These are phyloP conservation scores for Dryocosmus kuriphilus DNA, from an alignment of 2,888 invertebrate species.

Conservation along the genomic window DNA sequence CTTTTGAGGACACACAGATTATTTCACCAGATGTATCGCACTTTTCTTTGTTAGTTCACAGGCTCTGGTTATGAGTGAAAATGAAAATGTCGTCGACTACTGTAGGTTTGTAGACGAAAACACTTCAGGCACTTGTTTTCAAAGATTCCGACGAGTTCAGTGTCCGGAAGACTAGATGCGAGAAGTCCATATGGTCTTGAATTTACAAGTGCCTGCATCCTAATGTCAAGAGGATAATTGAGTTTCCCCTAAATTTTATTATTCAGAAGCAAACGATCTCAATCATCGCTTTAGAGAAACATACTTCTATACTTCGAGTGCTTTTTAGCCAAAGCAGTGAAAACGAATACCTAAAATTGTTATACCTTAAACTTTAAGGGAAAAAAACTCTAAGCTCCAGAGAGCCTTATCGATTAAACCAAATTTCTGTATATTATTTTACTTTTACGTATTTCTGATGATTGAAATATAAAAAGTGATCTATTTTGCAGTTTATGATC, in stretches of 20 bases:
- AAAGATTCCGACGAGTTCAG: constrained; percentile 23
- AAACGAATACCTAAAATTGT: no score
- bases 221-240: no score
- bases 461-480: not conserved
- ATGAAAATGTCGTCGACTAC: constrained; percentile 2
- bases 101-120: not conserved
- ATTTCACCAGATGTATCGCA: not conserved
- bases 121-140: constrained; percentile 9
- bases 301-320: no score
- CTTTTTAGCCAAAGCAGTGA: no score
- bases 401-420: no score
- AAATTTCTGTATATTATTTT: no score
- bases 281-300: not conserved
- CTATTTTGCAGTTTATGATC: not conserved
- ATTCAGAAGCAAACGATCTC: no score
- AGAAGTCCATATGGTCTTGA: not conserved
- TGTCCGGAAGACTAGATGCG: not conserved
- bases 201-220: not conserved
- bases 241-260: no score
- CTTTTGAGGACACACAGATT: no score
- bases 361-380: no score
- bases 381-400: no score
- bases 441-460: not conserved
- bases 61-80: constrained; percentile 13
- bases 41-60: not conserved